phyloP scores from a whole-genome alignment of 2,888 invertebrate genomes.

The Andrena marginata region DNA sequence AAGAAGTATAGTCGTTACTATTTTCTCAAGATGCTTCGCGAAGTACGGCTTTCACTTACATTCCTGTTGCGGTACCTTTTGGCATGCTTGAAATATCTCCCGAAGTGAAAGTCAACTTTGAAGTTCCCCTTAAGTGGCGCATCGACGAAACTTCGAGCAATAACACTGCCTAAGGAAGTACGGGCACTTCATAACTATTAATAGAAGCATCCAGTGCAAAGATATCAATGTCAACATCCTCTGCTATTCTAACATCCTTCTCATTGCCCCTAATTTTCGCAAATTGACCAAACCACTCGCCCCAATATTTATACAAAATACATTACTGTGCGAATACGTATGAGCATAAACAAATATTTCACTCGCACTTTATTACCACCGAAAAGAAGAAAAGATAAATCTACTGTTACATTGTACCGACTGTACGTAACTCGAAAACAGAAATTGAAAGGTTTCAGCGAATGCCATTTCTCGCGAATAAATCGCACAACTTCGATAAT shows the following conservation, averaged over 20 bases:
- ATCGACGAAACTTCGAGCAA: slow-evolving; percentile 31
- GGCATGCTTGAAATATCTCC: slow-evolving; percentile 25
- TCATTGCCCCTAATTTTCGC: neutral
- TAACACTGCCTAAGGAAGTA: slow-evolving; percentile 33
- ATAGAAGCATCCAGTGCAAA: neutral
- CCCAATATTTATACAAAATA: neutral
- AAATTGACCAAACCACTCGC: neutral
- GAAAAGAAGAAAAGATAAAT: neutral
- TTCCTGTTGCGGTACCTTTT: neutral
- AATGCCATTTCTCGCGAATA: neutral
- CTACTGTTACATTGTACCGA: neutral
- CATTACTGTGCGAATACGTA: neutral
- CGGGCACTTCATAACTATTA: slow-evolving; percentile 27
- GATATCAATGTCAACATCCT: too few relatives aligned
- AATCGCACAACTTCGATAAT: neutral
- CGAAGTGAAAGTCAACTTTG: slow-evolving; percentile 34
- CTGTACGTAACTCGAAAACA: neutral
- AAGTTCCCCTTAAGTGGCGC: slow-evolving; percentile 44
- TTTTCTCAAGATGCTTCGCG: too few relatives aligned
- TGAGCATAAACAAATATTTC: neutral
- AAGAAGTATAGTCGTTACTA: too few relatives aligned
- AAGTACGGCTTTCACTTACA: neutral
- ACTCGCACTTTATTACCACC: neutral
- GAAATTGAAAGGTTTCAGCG: neutral
- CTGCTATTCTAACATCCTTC: too few relatives aligned